phyloP scores from a whole-genome alignment of 2,113 vertebrate species.

The Hoplias malabaricus region DNA sequence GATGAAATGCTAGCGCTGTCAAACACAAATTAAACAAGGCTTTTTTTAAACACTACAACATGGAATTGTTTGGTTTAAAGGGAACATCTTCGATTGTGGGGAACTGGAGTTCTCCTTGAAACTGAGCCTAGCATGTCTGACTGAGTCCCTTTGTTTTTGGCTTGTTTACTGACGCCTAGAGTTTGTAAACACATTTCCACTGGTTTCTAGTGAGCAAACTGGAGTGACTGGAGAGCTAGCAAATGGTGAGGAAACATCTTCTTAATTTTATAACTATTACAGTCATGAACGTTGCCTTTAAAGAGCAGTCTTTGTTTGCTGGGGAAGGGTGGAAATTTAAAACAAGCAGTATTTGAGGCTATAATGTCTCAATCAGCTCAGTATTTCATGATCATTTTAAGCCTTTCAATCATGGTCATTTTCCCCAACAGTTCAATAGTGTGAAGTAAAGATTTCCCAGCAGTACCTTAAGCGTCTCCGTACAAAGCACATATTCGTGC shows the following conservation, averaged over 20 bases:
- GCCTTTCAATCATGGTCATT: background rate
- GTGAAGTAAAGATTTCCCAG: background rate
- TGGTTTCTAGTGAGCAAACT: too few relatives aligned
- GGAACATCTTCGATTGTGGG: too few relatives aligned
- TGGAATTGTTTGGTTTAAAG: background rate
- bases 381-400: background rate
- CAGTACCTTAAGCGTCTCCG: slow-evolving; percentile 88
- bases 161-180: too few relatives aligned
- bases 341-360: background rate
- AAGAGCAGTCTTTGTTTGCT: background rate
- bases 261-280: too few relatives aligned
- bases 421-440: background rate
- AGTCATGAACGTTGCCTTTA: too few relatives aligned
- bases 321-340: background rate
- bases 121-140: too few relatives aligned
- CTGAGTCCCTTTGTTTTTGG: too few relatives aligned
- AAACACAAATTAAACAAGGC: background rate
- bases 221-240: too few relatives aligned
- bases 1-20: background rate
- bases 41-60: background rate
- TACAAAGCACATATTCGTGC: slow-evolving; percentile 90
- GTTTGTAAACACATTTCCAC: too few relatives aligned
- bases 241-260: too few relatives aligned
- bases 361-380: background rate
- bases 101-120: too few relatives aligned